These are phyloP conservation scores for Micrasema longulum DNA, from an alignment of 1,140 invertebrate genomes.

Conservation along the genomic window DNA sequence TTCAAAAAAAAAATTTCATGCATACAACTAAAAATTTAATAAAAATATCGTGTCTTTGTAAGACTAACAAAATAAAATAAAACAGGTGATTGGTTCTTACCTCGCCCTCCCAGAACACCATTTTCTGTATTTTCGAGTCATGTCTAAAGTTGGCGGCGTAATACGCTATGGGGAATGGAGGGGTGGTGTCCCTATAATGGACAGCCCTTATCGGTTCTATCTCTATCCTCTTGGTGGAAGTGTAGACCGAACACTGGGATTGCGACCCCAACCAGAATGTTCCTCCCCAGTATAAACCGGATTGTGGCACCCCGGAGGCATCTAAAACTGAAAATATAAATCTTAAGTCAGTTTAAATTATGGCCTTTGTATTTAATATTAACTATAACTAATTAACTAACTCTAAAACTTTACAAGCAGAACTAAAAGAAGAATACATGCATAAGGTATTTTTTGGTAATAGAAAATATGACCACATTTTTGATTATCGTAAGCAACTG, in stretches of 20 bases:
- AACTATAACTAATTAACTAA: background rate
- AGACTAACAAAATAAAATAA: too few relatives aligned
- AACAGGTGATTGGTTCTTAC: too few relatives aligned
- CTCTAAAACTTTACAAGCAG: background rate
- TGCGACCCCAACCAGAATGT: conserved; percentile 66
- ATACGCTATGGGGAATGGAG: conserved; percentile 43
- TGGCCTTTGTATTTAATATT: background rate
- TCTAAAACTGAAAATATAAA: conserved; percentile 62
- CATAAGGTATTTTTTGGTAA: too few relatives aligned
- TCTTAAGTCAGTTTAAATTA: background rate
- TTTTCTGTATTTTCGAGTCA: conserved; percentile 39
- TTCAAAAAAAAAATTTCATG: too few relatives aligned
- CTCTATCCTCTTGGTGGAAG: conserved; percentile 56
- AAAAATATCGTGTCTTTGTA: too few relatives aligned
- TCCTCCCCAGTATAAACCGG: conserved; percentile 65
- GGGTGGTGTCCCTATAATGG: background rate
- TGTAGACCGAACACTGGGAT: conserved; percentile 59
- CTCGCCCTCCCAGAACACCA: conserved; percentile 8
- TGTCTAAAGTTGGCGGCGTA: conserved; percentile 45
- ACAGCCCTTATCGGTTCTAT: conserved; percentile 28
- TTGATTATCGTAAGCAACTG: too few relatives aligned
- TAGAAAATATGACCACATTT: too few relatives aligned
- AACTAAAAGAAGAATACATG: background rate
- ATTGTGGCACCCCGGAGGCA: conserved; percentile 62
- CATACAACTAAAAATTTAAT: too few relatives aligned